Base-by-base conservation (phyloP, 2,888 invertebrate genomes). In the Nephrocerus scutellatus region DNA sequence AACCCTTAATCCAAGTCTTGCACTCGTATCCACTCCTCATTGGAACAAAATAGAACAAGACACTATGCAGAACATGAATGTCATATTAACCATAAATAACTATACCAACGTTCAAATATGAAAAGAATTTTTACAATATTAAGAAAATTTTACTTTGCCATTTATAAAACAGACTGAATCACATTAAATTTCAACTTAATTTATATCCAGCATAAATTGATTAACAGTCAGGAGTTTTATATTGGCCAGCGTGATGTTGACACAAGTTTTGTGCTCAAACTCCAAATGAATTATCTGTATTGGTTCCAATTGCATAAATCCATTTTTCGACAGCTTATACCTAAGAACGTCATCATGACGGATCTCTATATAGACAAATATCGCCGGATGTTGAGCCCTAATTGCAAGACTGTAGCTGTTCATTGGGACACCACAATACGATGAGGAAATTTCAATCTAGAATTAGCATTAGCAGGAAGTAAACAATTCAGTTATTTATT, bases 311-410 rank as follows among this genome's bases (percentile, higher is more conserved):
- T 66, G 60, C 52, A 69, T 60, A 41, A 58, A 69, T 5, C 69
- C 69, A 40, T 69, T 69, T 30, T 58, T 58, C 2, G 68, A 65
- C 2, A 69, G 47, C 22, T 46, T 54, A 44, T 66, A 64, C 8
- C 54, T 49, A 3, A 47, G 46, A 15, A 61, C 49, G 14, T 52
- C 36, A 3, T 51, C 42, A 47, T 62, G 55, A 1, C 38, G 23
- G 2, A 70, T 16, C 36, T 67, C 62, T 10, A 70, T 38, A 22
- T 63, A 66, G 3, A 70, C 62, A 44, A 68, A 70, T 7, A 59
- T 50, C 0, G 67, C 67, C 1, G 70, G 69, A 22, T 48, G 50
- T 34, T 56, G 54, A 4, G 65, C 53, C 5, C 51, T 54, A 3
- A 69, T 42, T 26, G 56, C 57, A n/a, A 68, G 32, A 28, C 58